Base-by-base conservation (phyloP, 1,140 invertebrate genomes). In the Sinella curviseta region DNA sequence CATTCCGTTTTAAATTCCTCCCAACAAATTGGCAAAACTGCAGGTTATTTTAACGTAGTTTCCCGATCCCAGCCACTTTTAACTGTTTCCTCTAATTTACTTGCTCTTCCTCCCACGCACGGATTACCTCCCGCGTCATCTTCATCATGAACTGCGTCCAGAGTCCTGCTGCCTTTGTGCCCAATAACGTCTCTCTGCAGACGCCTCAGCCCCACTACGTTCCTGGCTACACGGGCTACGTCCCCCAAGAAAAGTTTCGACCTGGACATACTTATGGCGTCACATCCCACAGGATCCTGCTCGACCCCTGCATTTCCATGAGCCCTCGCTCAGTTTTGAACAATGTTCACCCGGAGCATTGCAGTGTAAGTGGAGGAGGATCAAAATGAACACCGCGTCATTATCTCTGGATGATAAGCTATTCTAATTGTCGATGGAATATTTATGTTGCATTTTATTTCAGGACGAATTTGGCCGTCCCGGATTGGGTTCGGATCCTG, bases 171-270 rank as follows among this genome's bases (percentile, higher is more conserved):
- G 74, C 74, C n/a, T 75, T 78, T 48, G 34, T 31, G 31, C 74
- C 55, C 33, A 80, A 80, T 60, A 31, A 33, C 33, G 78, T 76
- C 24, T 31, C 28, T 20, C 70, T 83, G 36, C 12, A 36, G 36
- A 84, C 83, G 4, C 81, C 83, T 31, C 79, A 84, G 48, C 83
- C 83, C 1, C 81, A 82, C 73, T 82, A 84, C 78, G 82, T 84
- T 57, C 83, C 83, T 0, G 83, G 83, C 14, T 84, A 84, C 77
- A 60, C 55, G 1, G 83, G 83, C 12, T 80, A 84, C 36, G 67
- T 84, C 17, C 83, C 83, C 20, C 83, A 84, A 77, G 77, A 54
- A 34, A 77, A 77, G 48, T 54, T 33, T 31, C 55, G 77, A 30
- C 70, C 77, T 48, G 82, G 82, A 30, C 76, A 83, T 39, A 83